Conservation (phyloP, 2,113 vertebrate species). For the Rafetus swinhoei region DNA sequence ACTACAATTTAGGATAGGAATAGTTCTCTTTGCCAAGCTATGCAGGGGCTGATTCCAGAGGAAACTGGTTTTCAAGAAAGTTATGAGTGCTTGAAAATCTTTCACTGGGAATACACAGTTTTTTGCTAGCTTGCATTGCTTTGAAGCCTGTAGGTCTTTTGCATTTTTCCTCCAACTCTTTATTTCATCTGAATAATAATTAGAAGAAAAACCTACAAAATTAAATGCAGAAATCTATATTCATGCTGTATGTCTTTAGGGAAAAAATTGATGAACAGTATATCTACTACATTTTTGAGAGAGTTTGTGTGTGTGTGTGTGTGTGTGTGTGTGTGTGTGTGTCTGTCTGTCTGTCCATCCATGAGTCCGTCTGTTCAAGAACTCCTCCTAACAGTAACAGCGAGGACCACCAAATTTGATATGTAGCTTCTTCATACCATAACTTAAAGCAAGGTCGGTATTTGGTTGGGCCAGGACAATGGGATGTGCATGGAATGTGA, state of each 20-base stretch:
- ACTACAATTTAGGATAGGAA: not conserved
- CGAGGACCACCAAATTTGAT: no score
- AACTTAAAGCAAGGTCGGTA: no score
- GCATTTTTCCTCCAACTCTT: fast-evolving
- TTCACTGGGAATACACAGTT: not conserved
- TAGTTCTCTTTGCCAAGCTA: not conserved
- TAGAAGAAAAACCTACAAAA: not conserved
- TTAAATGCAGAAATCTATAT: not conserved
- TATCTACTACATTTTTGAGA: no score
- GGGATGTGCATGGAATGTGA: no score
- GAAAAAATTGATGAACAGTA: not conserved
- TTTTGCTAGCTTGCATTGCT: not conserved
- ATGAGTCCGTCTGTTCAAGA: no score
- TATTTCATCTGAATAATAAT: not conserved
- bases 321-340: no score
- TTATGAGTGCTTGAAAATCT: not conserved
- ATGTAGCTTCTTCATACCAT: no score
- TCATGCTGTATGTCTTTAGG: not conserved
- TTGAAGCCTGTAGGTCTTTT: not conserved
- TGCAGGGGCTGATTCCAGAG: not conserved
- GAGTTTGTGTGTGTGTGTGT: no score
- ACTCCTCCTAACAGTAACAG: no score
- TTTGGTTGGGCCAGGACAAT: no score
- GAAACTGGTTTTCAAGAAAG: not conserved
- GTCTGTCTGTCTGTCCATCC: no score